Conservation (phyloP, 2,113 vertebrate genomes). For the Megaceryle torquata region DNA sequence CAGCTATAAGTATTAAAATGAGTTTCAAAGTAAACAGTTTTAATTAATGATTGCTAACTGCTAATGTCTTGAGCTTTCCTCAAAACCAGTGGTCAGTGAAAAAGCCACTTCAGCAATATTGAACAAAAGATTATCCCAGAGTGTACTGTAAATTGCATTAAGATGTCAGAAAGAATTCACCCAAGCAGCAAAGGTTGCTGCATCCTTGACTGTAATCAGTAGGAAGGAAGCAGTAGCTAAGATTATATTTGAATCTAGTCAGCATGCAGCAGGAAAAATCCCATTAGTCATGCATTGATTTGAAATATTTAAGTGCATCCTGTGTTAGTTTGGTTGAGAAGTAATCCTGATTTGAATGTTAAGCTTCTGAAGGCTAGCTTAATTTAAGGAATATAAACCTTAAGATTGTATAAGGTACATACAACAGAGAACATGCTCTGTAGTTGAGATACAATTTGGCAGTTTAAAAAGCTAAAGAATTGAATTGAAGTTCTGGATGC, state of each 20-base stretch:
- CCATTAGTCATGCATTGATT: slow-evolving; percentile 54
- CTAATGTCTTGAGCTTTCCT: slow-evolving; percentile 12
- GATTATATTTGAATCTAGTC: slow-evolving; percentile 18
- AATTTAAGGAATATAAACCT: slow-evolving; percentile 64
- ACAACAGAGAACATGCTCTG: background rate
- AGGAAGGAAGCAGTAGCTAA: slow-evolving; percentile 5
- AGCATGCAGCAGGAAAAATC: background rate
- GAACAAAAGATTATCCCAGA: slow-evolving; percentile 40
- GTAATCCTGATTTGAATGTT: slow-evolving; percentile 54
- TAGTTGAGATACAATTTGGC: background rate
- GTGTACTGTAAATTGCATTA: slow-evolving; percentile 38
- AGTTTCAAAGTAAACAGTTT: background rate
- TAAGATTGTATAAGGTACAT: slow-evolving; percentile 5
- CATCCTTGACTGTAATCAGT: slow-evolving; percentile 44
- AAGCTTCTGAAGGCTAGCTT: slow-evolving; percentile 49
- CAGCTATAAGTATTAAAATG: background rate
- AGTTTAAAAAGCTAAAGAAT: slow-evolving; percentile 5
- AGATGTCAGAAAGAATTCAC: slow-evolving; percentile 43
- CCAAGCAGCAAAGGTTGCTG: slow-evolving; percentile 36
- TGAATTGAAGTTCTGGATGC: background rate
- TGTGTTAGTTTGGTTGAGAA: slow-evolving; percentile 19
- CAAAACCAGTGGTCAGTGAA: slow-evolving; percentile 39
- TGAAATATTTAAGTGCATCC: slow-evolving; percentile 46
- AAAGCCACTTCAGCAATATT: slow-evolving; percentile 19
- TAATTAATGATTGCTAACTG: background rate